Evolutionary conservation across 2,888 invertebrate genomes (phyloP).

Genomic region (Microchrysa polita): DNA sequence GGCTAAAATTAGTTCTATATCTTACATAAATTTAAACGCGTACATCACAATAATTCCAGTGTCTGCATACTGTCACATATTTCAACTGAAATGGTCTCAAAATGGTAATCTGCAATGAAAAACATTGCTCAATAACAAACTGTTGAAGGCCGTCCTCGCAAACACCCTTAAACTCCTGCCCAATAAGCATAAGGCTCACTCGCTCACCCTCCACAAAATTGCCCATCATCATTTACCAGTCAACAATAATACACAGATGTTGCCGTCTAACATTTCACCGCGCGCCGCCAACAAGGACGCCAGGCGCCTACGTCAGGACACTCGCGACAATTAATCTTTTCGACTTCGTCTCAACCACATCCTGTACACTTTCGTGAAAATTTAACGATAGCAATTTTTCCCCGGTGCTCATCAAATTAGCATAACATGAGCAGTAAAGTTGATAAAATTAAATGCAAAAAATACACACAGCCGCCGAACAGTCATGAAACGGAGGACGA

Average conservation of each 20-base stretch:
- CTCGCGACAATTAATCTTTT: background rate
- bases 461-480: background rate
- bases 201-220: background rate
- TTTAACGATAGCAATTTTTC: conserved; percentile 2
- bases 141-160: too few relatives aligned
- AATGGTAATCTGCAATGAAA: too few relatives aligned
- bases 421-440: conserved; percentile 39
- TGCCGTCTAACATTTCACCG: background rate
- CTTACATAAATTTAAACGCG: too few relatives aligned
- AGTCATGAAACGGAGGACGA: too few relatives aligned
- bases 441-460: conserved; percentile 38
- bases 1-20: too few relatives aligned
- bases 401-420: conserved; percentile 28
- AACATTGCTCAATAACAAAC: too few relatives aligned
- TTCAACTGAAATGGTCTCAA: too few relatives aligned
- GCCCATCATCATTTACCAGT: background rate
- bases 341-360: background rate
- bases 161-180: too few relatives aligned
- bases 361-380: conserved; percentile 4
- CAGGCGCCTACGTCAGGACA: background rate
- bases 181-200: too few relatives aligned
- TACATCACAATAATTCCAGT: too few relatives aligned
- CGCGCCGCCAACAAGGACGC: too few relatives aligned
- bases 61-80: too few relatives aligned
- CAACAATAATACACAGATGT: conserved; percentile 17